These are phyloP conservation scores for Meta bourneti DNA, from an alignment of 2,888 invertebrate genomes.

Conservation along the genomic window DNA sequence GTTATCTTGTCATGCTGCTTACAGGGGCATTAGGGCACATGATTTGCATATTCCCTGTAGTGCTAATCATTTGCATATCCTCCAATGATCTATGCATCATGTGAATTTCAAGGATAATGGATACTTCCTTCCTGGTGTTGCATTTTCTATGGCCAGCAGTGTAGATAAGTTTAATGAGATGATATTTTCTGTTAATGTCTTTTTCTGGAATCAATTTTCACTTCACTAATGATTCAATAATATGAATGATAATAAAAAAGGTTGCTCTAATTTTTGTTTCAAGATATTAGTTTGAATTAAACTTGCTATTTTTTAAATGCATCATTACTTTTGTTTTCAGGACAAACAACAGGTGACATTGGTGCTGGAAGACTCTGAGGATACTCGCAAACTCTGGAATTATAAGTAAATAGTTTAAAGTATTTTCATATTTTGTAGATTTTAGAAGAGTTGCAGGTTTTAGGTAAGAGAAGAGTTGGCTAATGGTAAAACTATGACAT, in stretches of 20 bases:
- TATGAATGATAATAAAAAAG: too few relatives aligned
- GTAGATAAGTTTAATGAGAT: neutral
- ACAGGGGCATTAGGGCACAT: too few relatives aligned
- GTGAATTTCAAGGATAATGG: too few relatives aligned
- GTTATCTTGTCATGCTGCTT: too few relatives aligned
- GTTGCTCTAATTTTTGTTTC: neutral
- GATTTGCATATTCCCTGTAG: too few relatives aligned
- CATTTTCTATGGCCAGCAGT: too few relatives aligned
- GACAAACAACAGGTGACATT: slow-evolving; percentile 86
- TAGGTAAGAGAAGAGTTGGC: neutral
- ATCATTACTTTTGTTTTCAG: slow-evolving; percentile 28
- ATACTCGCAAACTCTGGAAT: slow-evolving; percentile 96
- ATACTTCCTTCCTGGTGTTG: too few relatives aligned
- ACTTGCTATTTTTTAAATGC: neutral
- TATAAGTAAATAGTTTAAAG: slow-evolving; percentile 85
- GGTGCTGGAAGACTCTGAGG: slow-evolving; percentile 94
- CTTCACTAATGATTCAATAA: neutral
- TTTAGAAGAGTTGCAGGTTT: too few relatives aligned
- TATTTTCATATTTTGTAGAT: neutral
- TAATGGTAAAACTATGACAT: neutral
- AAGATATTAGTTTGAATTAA: neutral
- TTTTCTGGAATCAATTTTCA: neutral
- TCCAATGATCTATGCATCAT: neutral
- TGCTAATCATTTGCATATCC: neutral
- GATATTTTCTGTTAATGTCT: neutral